Percentiles rank a stretch among this genome's conserved stretches.
These are phyloP conservation scores for Anadara kagoshimensis DNA, from an alignment of 1,140 invertebrate species.

Conservation along the genomic window DNA sequence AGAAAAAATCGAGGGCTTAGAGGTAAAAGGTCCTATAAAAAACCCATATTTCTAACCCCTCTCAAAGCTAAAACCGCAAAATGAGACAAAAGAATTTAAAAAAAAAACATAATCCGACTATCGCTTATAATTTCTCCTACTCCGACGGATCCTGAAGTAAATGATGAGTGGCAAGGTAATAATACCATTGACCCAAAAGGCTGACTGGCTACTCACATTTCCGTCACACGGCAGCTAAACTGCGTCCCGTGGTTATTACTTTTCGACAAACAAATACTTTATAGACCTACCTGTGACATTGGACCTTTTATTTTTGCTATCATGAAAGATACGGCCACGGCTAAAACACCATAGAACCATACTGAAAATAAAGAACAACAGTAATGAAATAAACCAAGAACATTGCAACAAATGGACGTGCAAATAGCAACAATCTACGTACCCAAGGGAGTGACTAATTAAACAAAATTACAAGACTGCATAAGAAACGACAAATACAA, in stretches of 20 bases:
- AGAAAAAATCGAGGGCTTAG: no score
- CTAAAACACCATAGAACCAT: constrained; percentile 79
- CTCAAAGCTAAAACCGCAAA: no score
- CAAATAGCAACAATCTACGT: neutral
- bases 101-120: constrained; percentile 5
- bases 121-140: neutral
- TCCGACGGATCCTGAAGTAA: neutral
- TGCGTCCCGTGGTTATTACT: no score
- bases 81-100: no score
- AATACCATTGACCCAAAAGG: no score
- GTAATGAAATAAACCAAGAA: neutral
- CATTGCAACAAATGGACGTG: neutral
- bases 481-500: neutral
- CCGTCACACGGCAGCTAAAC: no score
- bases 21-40: no score
- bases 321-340: constrained; percentile 83
- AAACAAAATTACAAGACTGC: neutral
- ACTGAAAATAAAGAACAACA: neutral
- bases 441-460: neutral
- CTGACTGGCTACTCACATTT: no score
- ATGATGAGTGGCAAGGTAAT: no score
- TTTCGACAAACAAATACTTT: no score
- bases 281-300: constrained; percentile 77
- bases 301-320: constrained; percentile 81
- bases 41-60: no score